Conservation (phyloP, 2,113 vertebrate genomes). For the Takifugu flavidus region DNA sequence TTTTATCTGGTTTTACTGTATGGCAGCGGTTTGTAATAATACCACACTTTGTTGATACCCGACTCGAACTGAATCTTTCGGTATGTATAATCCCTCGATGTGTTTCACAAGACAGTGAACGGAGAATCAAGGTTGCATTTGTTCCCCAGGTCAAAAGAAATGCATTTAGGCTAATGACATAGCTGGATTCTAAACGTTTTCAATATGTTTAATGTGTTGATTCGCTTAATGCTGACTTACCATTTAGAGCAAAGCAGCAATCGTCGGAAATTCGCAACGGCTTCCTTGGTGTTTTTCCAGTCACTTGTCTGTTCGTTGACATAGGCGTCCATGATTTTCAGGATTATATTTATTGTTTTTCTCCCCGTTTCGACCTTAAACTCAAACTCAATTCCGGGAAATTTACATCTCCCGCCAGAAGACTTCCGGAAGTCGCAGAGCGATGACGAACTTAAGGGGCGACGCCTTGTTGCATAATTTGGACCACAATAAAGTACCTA, state of each 20-base stretch:
- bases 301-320: background rate
- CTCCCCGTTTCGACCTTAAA: background rate
- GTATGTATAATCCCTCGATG: too few species aligned
- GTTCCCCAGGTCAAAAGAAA: too few species aligned
- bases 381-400: conserved; percentile 7
- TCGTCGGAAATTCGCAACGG: conserved; percentile 57
- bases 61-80: too few species aligned
- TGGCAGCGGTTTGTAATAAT: too few species aligned
- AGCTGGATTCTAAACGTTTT: too few species aligned
- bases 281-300: conserved; percentile 65
- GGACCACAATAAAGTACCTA: background rate
- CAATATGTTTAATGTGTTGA: background rate
- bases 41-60: too few species aligned
- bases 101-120: too few species aligned
- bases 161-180: too few species aligned
- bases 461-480: background rate
- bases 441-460: background rate
- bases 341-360: background rate
- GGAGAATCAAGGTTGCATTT: too few species aligned
- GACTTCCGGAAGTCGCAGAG: conserved; percentile 19
- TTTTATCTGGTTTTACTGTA: too few species aligned
- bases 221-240: conserved; percentile 32
- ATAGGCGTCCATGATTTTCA: conserved; percentile 36
- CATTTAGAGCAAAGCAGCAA: conserved; percentile 73
- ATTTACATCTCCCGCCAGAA: conserved; percentile 44